phyloP scores from a whole-genome alignment of 2,888 invertebrate genomes.

The Sinopyrophorus schimmeli region DNA sequence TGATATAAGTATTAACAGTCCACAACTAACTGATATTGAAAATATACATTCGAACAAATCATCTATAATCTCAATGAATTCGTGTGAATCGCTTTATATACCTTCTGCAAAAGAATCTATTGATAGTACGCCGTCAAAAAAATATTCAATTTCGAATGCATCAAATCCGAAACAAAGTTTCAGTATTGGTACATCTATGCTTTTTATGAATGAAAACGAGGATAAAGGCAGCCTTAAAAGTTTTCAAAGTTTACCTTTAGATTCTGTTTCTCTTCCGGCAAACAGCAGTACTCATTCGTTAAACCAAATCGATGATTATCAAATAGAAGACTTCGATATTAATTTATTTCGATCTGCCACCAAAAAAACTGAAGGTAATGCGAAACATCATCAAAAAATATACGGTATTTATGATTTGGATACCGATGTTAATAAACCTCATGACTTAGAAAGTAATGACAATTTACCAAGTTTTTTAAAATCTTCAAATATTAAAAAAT shows the following conservation, averaged over 20 bases:
- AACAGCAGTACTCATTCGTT: slow-evolving; percentile 21
- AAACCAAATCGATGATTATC: slow-evolving; percentile 32
- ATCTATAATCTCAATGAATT: too few relatives aligned
- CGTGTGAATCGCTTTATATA: too few relatives aligned
- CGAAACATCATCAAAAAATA: too few relatives aligned
- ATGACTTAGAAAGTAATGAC: slow-evolving; percentile 46
- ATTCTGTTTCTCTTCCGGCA: slow-evolving; percentile 24
- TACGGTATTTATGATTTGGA: slow-evolving; percentile 35
- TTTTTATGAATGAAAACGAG: slow-evolving; percentile 25
- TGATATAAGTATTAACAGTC: too few relatives aligned
- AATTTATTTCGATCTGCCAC: slow-evolving; percentile 33
- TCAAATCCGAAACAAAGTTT: slow-evolving; percentile 43
- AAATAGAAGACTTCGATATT: slow-evolving; percentile 38
- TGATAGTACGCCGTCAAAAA: too few relatives aligned
- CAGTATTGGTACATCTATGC: slow-evolving; percentile 42
- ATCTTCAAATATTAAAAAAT: slow-evolving; percentile 45
- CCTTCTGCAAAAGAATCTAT: too few relatives aligned
- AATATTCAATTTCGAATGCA: too few relatives aligned
- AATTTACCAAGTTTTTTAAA: slow-evolving; percentile 43
- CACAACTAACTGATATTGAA: too few relatives aligned
- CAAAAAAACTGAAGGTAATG: too few relatives aligned
- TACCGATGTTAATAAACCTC: too few relatives aligned
- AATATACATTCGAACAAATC: too few relatives aligned
- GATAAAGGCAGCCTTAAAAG: slow-evolving; percentile 22
- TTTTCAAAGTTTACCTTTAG: slow-evolving; percentile 8